Conservation (phyloP, 2,888 invertebrate species). For the Melinopterus prodromus region DNA sequence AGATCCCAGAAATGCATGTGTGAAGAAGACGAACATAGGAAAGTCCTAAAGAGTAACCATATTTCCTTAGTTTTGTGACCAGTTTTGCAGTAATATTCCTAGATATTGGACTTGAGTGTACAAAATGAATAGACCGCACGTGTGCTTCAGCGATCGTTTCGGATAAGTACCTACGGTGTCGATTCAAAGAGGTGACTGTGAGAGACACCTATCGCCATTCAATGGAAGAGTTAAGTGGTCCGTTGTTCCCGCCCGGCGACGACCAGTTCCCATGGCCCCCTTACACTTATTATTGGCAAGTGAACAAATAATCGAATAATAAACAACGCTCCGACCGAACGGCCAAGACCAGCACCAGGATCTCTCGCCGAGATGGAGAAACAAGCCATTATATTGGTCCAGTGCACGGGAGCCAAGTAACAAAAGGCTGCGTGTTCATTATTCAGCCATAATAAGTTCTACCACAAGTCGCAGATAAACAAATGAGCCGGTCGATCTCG, state of each 20-base stretch:
- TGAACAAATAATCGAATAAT: constrained; percentile 43
- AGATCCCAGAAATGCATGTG: too few species aligned
- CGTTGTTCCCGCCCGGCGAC: not conserved
- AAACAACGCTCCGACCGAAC: constrained; percentile 35
- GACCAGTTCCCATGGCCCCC: not conserved
- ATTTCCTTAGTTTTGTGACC: not conserved
- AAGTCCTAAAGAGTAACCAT: too few species aligned
- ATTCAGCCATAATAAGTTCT: constrained; percentile 58
- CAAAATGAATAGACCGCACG: not conserved
- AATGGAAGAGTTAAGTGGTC: constrained; percentile 4
- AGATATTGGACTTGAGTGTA: not conserved
- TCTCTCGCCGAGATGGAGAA: constrained; percentile 13
- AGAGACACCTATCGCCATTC: not conserved
- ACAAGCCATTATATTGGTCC: constrained; percentile 25
- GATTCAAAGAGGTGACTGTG: constrained; percentile 4
- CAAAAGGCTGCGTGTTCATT: constrained; percentile 57
- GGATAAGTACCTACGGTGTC: not conserved
- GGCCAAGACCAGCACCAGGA: constrained; percentile 7
- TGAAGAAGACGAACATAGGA: too few species aligned
- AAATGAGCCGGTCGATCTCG: constrained; percentile 58
- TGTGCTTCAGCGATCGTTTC: not conserved
- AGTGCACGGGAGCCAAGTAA: constrained; percentile 36
- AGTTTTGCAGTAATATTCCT: not conserved
- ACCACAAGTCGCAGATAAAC: constrained; percentile 56
- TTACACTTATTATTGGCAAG: constrained; percentile 4